phyloP scores from a whole-genome alignment of 2,113 vertebrate species.

The Actinemys pallida region DNA sequence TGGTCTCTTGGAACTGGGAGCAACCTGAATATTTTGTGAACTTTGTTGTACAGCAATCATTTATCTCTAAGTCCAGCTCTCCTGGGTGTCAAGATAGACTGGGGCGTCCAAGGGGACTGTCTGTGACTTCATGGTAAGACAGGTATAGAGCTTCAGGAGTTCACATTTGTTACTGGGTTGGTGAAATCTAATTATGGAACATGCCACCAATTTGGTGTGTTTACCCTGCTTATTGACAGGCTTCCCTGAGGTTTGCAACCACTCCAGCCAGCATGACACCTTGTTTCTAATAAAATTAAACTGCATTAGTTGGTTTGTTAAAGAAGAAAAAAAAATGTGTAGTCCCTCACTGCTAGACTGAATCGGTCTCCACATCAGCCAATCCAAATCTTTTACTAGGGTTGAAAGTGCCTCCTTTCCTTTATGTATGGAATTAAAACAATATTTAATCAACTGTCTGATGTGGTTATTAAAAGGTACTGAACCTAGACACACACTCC shows the following conservation, averaged over 20 bases:
- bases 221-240: background rate
- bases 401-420: background rate
- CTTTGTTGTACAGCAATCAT: background rate
- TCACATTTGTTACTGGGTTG: background rate
- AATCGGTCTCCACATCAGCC: background rate
- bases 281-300: background rate
- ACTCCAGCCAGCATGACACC: background rate
- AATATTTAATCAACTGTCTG: too few species aligned
- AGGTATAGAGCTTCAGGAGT: background rate
- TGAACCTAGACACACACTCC: too few species aligned
- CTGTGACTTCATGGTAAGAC: background rate
- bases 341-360: background rate
- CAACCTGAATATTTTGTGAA: background rate
- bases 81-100: background rate
- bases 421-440: too few species aligned
- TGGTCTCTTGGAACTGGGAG: background rate
- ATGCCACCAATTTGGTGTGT: background rate
- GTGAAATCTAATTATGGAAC: background rate
- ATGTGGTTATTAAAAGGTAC: too few species aligned
- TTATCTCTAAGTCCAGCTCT: background rate
- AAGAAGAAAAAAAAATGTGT: background rate
- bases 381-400: background rate
- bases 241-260: background rate
- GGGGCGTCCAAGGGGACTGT: background rate
- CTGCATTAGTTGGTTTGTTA: background rate